A percentile compares a stretch with the other conserved stretches of the same genome.
Conservation (phyloP, 2,113 vertebrate species). For the Clinocottus analis region DNA sequence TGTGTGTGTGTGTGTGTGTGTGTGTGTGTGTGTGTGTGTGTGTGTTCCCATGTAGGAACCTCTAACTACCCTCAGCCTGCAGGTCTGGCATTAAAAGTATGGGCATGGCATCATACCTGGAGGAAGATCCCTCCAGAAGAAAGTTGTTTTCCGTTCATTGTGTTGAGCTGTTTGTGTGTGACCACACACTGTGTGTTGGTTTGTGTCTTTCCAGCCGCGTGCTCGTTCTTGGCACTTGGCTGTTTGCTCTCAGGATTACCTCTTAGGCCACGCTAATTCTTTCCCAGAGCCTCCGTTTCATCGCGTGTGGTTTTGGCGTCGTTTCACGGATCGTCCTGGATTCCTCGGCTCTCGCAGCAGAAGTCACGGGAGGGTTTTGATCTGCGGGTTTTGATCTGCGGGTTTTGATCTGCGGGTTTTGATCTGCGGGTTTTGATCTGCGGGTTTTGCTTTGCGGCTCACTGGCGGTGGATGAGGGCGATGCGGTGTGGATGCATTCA, state of each 20-base stretch:
- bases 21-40: neutral
- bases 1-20: too few relatives aligned
- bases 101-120: neutral
- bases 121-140: neutral
- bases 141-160: neutral
- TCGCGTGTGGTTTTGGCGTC: neutral
- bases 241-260: neutral
- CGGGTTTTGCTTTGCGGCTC: neutral
- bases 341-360: neutral
- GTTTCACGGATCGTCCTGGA: neutral
- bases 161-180: neutral
- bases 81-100: conserved; percentile 15
- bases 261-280: neutral
- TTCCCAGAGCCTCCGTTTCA: neutral
- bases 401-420: neutral
- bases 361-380: too few relatives aligned
- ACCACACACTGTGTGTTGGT: neutral
- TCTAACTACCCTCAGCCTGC: neutral
- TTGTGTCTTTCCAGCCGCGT: neutral
- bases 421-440: neutral
- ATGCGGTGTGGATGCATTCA: neutral
- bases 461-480: neutral
- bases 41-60: conserved; percentile 30
- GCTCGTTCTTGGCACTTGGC: neutral
- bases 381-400: neutral